Percentiles rank a stretch among this genome's conserved stretches.
These are phyloP conservation scores for Oreochromis mossambicus DNA, from an alignment of 2,797 vertebrate species.

Conservation along the genomic window DNA sequence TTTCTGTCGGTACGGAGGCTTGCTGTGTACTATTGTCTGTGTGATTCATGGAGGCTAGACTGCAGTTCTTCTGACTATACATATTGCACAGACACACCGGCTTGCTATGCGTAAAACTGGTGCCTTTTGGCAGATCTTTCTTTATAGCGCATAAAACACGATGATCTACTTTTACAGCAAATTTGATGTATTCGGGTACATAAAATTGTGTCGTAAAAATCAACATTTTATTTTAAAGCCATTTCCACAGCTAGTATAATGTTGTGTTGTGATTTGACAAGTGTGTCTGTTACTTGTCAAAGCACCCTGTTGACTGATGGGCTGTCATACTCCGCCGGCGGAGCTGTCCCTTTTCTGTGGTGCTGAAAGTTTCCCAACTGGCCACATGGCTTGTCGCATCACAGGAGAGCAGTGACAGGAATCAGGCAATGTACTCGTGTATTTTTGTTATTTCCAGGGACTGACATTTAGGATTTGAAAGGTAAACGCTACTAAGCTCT, in stretches of 20 bases:
- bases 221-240: neutral
- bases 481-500: neutral
- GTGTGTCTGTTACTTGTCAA: slow-evolving; percentile 29
- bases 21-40: neutral
- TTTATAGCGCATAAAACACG: neutral
- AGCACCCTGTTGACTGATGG: slow-evolving; percentile 49
- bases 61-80: neutral
- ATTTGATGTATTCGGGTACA: neutral
- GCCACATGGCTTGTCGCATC: slow-evolving; percentile 12
- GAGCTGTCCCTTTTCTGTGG: slow-evolving; percentile 66
- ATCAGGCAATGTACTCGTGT: neutral
- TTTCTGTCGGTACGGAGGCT: neutral
- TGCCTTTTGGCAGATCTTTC: neutral
- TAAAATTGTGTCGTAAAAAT: neutral
- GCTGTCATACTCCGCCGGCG: slow-evolving; percentile 9
- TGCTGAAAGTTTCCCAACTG: slow-evolving; percentile 75
- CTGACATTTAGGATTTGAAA: neutral
- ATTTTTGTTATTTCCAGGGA: neutral
- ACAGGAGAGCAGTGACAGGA: neutral
- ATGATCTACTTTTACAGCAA: neutral
- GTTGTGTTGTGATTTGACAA: slow-evolving; percentile 8
- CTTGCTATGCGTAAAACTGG: neutral
- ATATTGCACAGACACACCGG: neutral
- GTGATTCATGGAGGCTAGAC: neutral
- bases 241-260: neutral